A percentile compares a stretch with the other conserved stretches of the same genome.
Evolutionary conservation across 1,140 invertebrate genomes (phyloP).

Genomic region (Trachymyrmex cornetzi): DNA sequence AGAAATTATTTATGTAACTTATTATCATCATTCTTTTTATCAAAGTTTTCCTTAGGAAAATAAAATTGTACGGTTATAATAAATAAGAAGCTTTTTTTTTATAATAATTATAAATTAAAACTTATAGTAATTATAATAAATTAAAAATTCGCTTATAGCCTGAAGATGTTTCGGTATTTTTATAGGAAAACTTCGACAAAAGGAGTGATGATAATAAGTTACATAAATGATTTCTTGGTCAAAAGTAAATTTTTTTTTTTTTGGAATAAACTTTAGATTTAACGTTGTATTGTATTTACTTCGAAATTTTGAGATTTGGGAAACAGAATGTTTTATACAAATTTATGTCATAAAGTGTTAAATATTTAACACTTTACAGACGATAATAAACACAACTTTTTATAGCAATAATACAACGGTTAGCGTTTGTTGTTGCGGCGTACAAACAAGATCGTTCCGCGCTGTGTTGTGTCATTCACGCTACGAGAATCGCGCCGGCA

Average conservation of each 20-base stretch:
- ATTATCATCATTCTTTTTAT: too few species aligned
- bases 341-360: constrained; percentile 1
- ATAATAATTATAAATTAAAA: too few species aligned
- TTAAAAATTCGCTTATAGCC: too few species aligned
- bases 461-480: constrained; percentile 10
- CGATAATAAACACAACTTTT: background rate
- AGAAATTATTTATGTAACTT: too few species aligned
- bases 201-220: background rate
- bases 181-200: background rate
- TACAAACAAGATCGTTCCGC: background rate
- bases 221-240: background rate
- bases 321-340: background rate
- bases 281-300: background rate
- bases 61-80: too few species aligned
- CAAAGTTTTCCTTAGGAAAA: too few species aligned
- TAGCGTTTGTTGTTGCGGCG: background rate
- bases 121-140: too few species aligned
- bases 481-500: background rate
- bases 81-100: too few species aligned
- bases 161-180: background rate
- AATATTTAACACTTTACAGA: constrained; percentile 9
- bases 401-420: background rate
- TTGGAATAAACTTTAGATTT: background rate
- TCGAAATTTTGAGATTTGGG: background rate
- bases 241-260: constrained; percentile 7